Base-by-base conservation (phyloP, 1,140 invertebrate species). In the Drosophila lacertosa region DNA sequence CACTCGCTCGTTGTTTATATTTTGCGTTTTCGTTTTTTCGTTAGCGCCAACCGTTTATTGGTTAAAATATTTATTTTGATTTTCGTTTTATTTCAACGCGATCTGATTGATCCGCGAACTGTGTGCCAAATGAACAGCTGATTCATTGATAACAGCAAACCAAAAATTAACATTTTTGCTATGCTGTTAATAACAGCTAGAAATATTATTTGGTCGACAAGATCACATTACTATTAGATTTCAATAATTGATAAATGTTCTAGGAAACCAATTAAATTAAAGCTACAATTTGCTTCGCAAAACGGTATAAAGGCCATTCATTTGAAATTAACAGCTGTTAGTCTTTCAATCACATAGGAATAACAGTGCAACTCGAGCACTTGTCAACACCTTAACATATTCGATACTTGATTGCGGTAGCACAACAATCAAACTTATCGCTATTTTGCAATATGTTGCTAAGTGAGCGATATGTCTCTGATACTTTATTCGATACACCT, bases 31-130 rank as follows among this genome's bases (percentile, higher is more conserved):
- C 35, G 44, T 50, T 48, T 4, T 40, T 9, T 39, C 22, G 40
- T 50, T 42, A 37, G 16, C 18, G 24, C 45, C 24, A 48, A 48
- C 13, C 45, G 35, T 35, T 70, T 70, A 29, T 42, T 60, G 35
- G 6, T 51, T 50, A 50, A 54, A 37, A 54, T 45, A 39, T 59
- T 59, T 71, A 59, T 59, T 66, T 71, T 47, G 24, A 32, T 66
- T 66, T 71, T 66, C 54, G 63, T 71, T 70, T 53, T 53, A 71
- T 71, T 66, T 66, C 15, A 48, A 66, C 63, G 68, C 68, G 68
- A 71, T 58, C 68, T 59, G 66, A 20, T 45, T 55, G 51, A 70
- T 65, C 60, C 62, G 62, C 67, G 45, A 65, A 70, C 67, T 57
- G 62, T 51, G 44, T 29, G 44, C 60, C 67, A 69, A 69, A 69